Evolutionary conservation across 1,140 invertebrate species (phyloP).

Genomic region (Cotesia typhae): DNA sequence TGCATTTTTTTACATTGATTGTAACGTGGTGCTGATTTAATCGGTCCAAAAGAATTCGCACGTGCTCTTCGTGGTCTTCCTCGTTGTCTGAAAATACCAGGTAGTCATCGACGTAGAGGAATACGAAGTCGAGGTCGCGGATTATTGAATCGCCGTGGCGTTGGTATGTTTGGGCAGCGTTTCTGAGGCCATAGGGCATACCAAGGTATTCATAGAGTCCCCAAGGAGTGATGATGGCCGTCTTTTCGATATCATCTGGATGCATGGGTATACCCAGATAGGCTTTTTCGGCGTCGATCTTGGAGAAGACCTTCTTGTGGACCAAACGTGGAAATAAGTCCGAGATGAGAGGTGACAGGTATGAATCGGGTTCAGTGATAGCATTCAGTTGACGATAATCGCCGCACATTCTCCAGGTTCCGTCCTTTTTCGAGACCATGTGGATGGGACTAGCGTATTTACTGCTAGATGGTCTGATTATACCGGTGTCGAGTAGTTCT

Average conservation of each 20-base stretch:
- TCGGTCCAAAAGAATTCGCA: conserved; percentile 18
- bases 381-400: conserved; percentile 59
- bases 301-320: conserved; percentile 49
- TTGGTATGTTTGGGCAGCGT: too few species aligned
- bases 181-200: too few species aligned
- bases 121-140: conserved; percentile 30
- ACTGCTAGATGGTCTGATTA: conserved; percentile 30
- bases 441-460: conserved; percentile 58
- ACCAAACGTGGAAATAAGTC: conserved; percentile 51
- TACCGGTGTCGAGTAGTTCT: conserved; percentile 42
- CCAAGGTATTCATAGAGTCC: too few species aligned
- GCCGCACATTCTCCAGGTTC: conserved; percentile 51
- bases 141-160: conserved; percentile 38
- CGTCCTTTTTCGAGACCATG: conserved; percentile 56
- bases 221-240: too few species aligned
- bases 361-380: conserved; percentile 51
- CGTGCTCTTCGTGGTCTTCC: conserved; percentile 35
- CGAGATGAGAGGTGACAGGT: conserved; percentile 46
- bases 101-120: conserved; percentile 34
- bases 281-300: conserved; percentile 57
- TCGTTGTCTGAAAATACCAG: conserved; percentile 18
- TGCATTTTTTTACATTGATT: not conserved
- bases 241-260: too few species aligned
- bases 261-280: conserved; percentile 60
- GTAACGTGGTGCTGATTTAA: not conserved